Evolutionary conservation across 2,113 vertebrate genomes (phyloP).

Genomic region (Corythaixoides concolor): DNA sequence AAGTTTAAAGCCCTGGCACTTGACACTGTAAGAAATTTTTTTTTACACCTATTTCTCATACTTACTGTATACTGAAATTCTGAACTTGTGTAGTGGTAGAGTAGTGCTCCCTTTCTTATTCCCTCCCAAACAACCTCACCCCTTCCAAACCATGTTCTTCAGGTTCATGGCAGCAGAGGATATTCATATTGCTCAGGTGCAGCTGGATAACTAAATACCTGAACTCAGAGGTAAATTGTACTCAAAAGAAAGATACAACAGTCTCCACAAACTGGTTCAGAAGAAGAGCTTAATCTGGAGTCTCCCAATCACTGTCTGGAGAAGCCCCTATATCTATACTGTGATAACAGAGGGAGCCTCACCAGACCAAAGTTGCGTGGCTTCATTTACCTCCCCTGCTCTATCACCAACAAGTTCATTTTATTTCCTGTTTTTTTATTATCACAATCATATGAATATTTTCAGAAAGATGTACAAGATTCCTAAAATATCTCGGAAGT

Average conservation of each 20-base stretch:
- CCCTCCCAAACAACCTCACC: not conserved
- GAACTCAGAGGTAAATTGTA: not conserved
- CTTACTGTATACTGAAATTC: not conserved
- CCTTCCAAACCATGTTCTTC: not conserved
- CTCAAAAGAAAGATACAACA: not conserved
- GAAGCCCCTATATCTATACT: not conserved
- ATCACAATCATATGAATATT: not conserved
- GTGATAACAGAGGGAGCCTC: not conserved
- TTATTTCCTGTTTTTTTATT: not conserved
- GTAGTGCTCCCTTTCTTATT: not conserved
- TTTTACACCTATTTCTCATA: not conserved
- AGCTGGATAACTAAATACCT: not conserved
- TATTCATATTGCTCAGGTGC: not conserved
- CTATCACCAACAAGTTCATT: not conserved
- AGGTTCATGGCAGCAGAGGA: not conserved
- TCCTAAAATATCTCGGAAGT: not conserved
- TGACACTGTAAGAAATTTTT: not conserved
- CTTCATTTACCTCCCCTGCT: not conserved
- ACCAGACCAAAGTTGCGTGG: not conserved
- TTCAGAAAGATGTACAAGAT: not conserved
- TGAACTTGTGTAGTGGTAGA: not conserved
- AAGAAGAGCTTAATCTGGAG: not conserved
- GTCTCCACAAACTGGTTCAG: not conserved
- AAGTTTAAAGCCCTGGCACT: conserved; percentile 8
- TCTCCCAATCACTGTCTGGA: not conserved